These are phyloP conservation scores for Antennarius maculatus DNA, from an alignment of 2,797 vertebrate species.

Conservation along the genomic window DNA sequence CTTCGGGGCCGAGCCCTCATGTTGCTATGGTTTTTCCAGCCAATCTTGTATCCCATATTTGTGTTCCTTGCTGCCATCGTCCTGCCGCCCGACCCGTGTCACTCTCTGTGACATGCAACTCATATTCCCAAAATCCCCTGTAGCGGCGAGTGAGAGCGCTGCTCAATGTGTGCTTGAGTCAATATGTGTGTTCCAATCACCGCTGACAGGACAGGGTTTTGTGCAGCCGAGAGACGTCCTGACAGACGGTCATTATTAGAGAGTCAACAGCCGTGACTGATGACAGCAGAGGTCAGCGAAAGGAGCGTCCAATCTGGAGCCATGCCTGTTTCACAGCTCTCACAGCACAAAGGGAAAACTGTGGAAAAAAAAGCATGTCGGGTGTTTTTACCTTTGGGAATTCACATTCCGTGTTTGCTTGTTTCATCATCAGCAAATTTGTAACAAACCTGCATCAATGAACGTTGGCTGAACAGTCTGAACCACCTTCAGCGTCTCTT, in stretches of 20 bases:
- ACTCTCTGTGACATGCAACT: conserved; percentile 62
- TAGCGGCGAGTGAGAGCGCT: conserved; percentile 41
- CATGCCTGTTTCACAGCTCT: conserved; percentile 70
- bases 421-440: conserved; percentile 76
- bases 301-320: conserved; percentile 72
- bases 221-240: conserved; percentile 57
- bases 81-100: conserved; percentile 43
- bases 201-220: conserved; percentile 72
- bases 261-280: conserved; percentile 81
- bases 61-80: conserved; percentile 47
- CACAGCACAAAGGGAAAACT: conserved; percentile 55
- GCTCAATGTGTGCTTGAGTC: conserved; percentile 70
- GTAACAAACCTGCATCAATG: conserved; percentile 60
- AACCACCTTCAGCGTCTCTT: conserved; percentile 32
- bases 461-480: conserved; percentile 46
- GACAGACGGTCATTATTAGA: conserved; percentile 74
- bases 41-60: conserved; percentile 73
- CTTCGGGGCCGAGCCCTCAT: conserved; percentile 66
- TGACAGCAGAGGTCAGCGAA: conserved; percentile 78
- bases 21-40: conserved; percentile 78
- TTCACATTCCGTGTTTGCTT: conserved; percentile 64
- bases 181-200: conserved; percentile 81
- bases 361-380: conserved; percentile 75
- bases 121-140: conserved; percentile 79
- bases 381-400: conserved; percentile 71